Evolutionary conservation across 2,113 vertebrate genomes (phyloP).

Genomic region (rat (Rattus norvegicus)): GRCr8 NC_086019.1:34408001-34408500

Average conservation of each 20-base stretch:
- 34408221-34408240: not conserved
- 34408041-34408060: not conserved
- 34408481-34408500: fast-evolving
- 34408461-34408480: not conserved
- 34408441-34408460: not conserved
- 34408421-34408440: not conserved
- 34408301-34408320: not conserved
- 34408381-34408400: not conserved
- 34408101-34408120: fast-evolving
- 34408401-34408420: not conserved
- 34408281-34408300: not conserved
- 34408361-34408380: not conserved
- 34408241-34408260: not conserved
- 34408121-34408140: not conserved
- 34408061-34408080: not conserved
- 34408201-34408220: not conserved
- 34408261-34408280: not conserved
- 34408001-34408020: too few species aligned
- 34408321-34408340: not conserved
- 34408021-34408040: too few species aligned
- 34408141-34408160: not conserved
- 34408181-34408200: not conserved
- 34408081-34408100: too few species aligned
- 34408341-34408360: not conserved
- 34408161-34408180: not conserved